A percentile compares a stretch with the other conserved stretches of the same genome.
These are phyloP conservation scores for Polietes domitor DNA, from an alignment of 2,888 invertebrate genomes.

Conservation along the genomic window DNA sequence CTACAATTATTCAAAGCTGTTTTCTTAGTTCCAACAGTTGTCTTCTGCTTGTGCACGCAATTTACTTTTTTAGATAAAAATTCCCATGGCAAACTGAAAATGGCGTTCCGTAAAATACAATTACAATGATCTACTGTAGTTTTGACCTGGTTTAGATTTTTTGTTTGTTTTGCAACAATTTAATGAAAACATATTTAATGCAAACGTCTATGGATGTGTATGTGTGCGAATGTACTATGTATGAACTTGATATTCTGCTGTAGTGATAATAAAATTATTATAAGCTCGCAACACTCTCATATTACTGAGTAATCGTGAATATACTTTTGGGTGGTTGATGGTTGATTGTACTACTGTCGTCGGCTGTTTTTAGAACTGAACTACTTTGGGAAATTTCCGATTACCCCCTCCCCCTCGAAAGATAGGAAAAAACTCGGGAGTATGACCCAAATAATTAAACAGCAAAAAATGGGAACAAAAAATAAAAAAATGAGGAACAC, in stretches of 20 bases:
- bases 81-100: too few species aligned
- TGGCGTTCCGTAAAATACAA: not conserved
- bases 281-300: not conserved
- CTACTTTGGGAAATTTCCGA: not conserved
- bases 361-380: not conserved
- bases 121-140: conserved; percentile 8
- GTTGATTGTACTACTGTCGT: not conserved
- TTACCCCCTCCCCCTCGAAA: not conserved
- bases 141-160: conserved; percentile 17
- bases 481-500: too few species aligned
- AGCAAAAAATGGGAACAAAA: not conserved
- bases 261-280: not conserved
- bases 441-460: not conserved
- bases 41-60: too few species aligned
- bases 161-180: not conserved
- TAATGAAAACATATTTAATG: not conserved
- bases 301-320: not conserved
- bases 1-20: too few species aligned
- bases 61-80: too few species aligned
- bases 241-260: too few species aligned
- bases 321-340: too few species aligned
- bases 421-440: not conserved
- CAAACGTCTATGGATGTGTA: not conserved
- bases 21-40: too few species aligned
- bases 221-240: not conserved